Percentiles rank a stretch among this genome's conserved stretches.
Evolutionary conservation across 2,888 invertebrate genomes (phyloP).

Genomic region (Fissipunctia ypsillon): DNA sequence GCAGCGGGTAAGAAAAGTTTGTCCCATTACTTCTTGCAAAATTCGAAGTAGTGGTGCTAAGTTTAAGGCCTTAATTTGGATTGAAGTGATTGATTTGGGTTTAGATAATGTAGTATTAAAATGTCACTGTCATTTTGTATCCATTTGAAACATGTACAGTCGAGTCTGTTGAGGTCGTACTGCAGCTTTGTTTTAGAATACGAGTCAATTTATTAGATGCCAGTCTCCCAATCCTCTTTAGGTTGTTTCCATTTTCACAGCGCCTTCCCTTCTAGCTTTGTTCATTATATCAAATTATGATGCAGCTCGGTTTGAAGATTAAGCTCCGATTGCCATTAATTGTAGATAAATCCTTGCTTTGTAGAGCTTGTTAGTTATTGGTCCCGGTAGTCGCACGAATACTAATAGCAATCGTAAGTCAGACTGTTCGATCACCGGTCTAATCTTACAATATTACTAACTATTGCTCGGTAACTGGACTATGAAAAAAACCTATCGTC

Average conservation of each 20-base stretch:
- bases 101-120: no score
- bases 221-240: background rate
- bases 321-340: background rate
- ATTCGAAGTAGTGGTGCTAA: background rate
- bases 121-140: background rate
- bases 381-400: background rate
- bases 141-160: background rate
- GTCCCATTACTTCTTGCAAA: background rate
- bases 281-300: background rate
- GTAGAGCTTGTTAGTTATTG: constrained; percentile 3
- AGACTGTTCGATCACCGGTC: background rate
- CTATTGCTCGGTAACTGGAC: background rate
- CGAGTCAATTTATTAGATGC: background rate
- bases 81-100: no score
- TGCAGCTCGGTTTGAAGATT: background rate
- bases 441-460: background rate
- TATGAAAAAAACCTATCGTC: background rate
- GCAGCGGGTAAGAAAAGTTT: background rate
- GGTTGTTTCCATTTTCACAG: background rate
- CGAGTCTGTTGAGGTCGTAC: background rate
- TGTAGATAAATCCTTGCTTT: background rate
- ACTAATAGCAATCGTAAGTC: background rate
- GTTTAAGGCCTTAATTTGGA: background rate
- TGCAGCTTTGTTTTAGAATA: background rate
- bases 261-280: background rate